Evolutionary conservation across 2,113 vertebrate genomes (phyloP).

Genomic region (Carollia perspicillata): DNA sequence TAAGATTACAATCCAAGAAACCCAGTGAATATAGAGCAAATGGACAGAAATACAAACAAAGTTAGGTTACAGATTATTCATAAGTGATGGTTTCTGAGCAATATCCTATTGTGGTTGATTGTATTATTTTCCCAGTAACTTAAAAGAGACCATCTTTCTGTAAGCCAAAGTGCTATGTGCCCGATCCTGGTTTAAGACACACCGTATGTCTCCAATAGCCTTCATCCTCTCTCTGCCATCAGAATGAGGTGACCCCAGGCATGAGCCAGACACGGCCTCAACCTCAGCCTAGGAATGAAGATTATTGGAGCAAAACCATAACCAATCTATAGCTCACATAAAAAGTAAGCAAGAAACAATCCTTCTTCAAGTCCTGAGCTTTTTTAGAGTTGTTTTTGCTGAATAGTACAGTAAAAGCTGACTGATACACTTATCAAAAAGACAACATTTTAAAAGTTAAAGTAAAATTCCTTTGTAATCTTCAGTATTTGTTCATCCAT

Average conservation of each 20-base stretch:
- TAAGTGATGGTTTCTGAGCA: not conserved
- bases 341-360: slow-evolving; percentile 13
- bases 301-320: not conserved
- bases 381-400: not conserved
- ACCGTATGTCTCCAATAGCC: not conserved
- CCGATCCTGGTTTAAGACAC: not conserved
- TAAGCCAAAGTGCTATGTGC: not conserved
- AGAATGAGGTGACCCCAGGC: not conserved
- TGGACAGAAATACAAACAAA: not conserved
- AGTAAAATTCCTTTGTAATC: slow-evolving; percentile 31
- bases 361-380: not conserved
- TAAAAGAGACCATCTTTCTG: not conserved
- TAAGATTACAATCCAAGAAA: not conserved
- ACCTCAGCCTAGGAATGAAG: not conserved
- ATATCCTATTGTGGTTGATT: not conserved
- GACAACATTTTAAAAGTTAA: not conserved
- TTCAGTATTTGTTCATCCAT: not conserved
- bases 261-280: not conserved
- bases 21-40: not conserved
- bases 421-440: not conserved
- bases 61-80: not conserved
- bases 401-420: not conserved
- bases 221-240: not conserved
- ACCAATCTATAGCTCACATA: not conserved
- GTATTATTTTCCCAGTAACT: not conserved